phyloP scores from a whole-genome alignment of 2,888 invertebrate species.

The Cyaniris semiargus region DNA sequence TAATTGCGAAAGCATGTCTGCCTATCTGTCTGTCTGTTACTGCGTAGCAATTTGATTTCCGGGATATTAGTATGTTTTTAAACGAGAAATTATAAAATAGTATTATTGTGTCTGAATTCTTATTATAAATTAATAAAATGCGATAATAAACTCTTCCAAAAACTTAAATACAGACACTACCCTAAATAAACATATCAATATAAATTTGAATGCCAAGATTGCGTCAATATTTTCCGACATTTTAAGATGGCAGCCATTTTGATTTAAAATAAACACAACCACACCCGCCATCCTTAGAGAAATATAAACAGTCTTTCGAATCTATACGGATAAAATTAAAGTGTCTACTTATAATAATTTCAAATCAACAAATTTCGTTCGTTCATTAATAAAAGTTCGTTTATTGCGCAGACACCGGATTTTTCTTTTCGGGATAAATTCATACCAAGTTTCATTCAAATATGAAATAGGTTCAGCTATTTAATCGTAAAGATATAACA shows the following conservation, averaged over 20 bases:
- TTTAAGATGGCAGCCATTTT: not conserved
- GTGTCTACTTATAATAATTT: not conserved
- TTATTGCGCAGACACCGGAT: too few species aligned
- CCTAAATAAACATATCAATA: not conserved
- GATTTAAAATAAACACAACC: not conserved
- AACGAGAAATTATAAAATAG: too few species aligned
- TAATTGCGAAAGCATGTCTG: too few species aligned
- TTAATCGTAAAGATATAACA: too few species aligned
- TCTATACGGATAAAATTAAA: not conserved
- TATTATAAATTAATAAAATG: too few species aligned
- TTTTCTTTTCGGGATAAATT: too few species aligned
- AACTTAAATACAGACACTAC: not conserved
- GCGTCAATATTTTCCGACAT: not conserved
- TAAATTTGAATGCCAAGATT: not conserved
- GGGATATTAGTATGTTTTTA: too few species aligned
- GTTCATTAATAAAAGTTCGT: not conserved
- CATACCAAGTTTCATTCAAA: too few species aligned
- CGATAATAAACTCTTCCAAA: not conserved
- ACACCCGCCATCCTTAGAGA: not conserved
- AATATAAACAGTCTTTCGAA: not conserved
- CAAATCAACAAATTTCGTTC: not conserved
- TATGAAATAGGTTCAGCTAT: too few species aligned
- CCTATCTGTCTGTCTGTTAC: too few species aligned
- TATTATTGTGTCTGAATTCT: too few species aligned
- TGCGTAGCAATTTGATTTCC: too few species aligned